Evolutionary conservation across 2,888 invertebrate genomes (phyloP).

Genomic region (Yponomeuta sedellus): DNA sequence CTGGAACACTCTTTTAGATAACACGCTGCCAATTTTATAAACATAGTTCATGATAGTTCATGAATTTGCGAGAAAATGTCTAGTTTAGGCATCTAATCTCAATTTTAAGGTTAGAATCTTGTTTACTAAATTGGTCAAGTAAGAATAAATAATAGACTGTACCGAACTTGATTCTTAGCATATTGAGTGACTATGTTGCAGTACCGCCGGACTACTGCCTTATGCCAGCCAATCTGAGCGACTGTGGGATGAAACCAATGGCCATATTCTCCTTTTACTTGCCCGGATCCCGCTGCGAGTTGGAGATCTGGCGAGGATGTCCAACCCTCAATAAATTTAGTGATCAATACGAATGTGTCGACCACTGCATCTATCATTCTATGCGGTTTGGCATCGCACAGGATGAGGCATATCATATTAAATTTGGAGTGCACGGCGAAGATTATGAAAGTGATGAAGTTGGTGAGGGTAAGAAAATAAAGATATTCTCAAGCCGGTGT

Average conservation of each 20-base stretch:
- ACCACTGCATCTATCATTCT: not conserved
- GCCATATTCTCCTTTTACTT: constrained; percentile 49
- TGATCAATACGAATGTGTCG: constrained; percentile 37
- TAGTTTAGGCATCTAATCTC: no score
- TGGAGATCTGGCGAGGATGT: constrained; percentile 51
- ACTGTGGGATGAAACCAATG: constrained; percentile 36
- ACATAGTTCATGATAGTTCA: no score
- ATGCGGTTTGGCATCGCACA: not conserved
- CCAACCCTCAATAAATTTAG: constrained; percentile 49
- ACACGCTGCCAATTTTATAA: no score
- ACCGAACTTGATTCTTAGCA: no score
- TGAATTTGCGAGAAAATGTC: no score
- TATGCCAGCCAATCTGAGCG: constrained; percentile 34
- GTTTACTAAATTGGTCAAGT: no score
- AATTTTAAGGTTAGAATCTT: no score
- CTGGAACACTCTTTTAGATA: no score
- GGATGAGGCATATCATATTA: not conserved
- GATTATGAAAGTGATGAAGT: not conserved
- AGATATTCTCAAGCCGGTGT: no score
- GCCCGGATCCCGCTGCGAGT: constrained; percentile 52
- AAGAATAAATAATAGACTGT: no score
- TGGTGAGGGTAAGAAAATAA: no score
- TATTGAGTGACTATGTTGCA: constrained; percentile 22
- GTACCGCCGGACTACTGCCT: constrained; percentile 47
- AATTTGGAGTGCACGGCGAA: not conserved